Percentiles rank a stretch among this genome's conserved stretches.
phyloP scores from a whole-genome alignment of 2,797 vertebrate genomes.

The Scyliorhinus canicula region DNA sequence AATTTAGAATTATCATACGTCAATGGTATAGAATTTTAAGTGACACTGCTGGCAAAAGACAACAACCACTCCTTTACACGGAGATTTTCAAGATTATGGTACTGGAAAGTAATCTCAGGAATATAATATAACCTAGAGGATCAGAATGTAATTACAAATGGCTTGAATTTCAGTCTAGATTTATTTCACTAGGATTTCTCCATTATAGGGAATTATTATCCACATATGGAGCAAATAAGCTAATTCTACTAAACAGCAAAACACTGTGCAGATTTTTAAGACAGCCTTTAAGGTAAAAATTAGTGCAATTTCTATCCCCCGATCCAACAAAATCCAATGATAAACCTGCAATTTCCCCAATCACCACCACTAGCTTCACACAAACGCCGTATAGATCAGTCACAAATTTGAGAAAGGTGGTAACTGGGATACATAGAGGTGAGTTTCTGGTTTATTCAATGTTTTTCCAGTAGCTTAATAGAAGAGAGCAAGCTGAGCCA shows the following conservation, averaged over 20 bases:
- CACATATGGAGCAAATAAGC: neutral
- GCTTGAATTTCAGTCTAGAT: neutral
- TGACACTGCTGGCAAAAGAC: neutral
- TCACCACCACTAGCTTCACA: too few species aligned
- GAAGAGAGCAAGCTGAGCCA: neutral
- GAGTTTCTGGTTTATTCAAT: neutral
- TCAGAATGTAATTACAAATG: neutral
- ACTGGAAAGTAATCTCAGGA: neutral
- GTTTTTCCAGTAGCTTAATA: neutral
- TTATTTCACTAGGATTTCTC: neutral
- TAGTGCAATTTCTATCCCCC: neutral
- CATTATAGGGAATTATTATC: neutral
- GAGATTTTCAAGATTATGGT: neutral
- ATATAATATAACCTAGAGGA: neutral
- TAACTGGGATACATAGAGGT: neutral
- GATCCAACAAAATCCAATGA: neutral
- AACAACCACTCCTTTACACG: neutral
- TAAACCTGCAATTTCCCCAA: neutral
- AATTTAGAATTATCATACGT: neutral
- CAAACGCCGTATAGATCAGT: neutral
- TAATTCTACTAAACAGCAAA: neutral
- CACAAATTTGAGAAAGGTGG: neutral
- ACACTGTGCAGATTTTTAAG: neutral
- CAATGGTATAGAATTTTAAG: neutral
- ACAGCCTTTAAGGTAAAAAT: neutral